Evolutionary conservation across 2,888 invertebrate species (phyloP), one percentile per base, ranked within the genome.

Genomic region (Conus canariensis): DNA sequence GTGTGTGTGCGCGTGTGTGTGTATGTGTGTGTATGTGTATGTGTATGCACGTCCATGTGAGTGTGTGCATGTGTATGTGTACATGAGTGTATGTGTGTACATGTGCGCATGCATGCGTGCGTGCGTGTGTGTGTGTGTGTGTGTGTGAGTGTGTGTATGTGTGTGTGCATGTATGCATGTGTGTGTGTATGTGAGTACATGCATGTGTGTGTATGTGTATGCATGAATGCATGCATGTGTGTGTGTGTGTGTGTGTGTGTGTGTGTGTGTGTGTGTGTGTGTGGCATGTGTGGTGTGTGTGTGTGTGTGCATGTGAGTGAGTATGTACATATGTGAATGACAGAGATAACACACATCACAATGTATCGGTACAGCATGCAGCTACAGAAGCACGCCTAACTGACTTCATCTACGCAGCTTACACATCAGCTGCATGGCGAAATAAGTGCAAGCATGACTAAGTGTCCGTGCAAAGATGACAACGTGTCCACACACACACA

Each of bases 191-290:
- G 70, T 70, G 70, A 1, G 70, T 70, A 2, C 19, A 19, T 7
- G 70, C 22, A 70, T 70, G 70, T n/a, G 70, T 70, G 77, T 77
- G 25, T 77, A 8, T 77, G 77, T 77, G 77, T 77, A 1, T 77
- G 77, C 30, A 30, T 77, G 77, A 45, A n/a, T 77, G 77, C 7
- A 45, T 77, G 77, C 25, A 30, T 77, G 77, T 77, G 45, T 45
- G 77, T 77, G 77, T 77, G 77, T 77, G 77, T 77, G 45, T 77
- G 30, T 77, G 77, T 77, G 77, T 77, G 77, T 77, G 77, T 30
- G 3, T 77, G 77, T 30, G 77, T 77, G 77, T 77, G 77, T 77
- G 77, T 77, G 77, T 30, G 77, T 30, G 30, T 30, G 30, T 30
- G 30, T 30, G 70, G 30, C n/a, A n/a, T 30, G 77, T 77, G 25